Percentiles rank a stretch among this genome's conserved stretches.
Evolutionary conservation across 2,888 invertebrate genomes (phyloP).

Genomic region (Thalpophila matura): DNA sequence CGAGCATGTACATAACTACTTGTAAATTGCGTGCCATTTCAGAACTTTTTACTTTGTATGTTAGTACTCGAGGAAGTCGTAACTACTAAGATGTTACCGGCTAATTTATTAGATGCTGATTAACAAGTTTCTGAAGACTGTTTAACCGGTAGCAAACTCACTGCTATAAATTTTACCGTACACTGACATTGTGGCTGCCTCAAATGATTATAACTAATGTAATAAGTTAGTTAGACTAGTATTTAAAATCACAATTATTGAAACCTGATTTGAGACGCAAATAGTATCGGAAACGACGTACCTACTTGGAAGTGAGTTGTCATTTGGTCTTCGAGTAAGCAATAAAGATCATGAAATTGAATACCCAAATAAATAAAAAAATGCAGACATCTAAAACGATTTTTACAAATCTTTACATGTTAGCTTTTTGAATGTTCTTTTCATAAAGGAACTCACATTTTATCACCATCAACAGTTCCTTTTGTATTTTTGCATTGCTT

Average conservation of each 20-base stretch:
- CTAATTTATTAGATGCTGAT: slow-evolving; percentile 29
- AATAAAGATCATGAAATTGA: background rate
- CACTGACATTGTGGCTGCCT: background rate
- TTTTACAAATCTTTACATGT: background rate
- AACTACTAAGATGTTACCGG: slow-evolving; percentile 29
- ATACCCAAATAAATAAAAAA: background rate
- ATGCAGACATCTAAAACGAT: background rate
- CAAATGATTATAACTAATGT: slow-evolving; percentile 23
- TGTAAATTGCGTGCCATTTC: slow-evolving; percentile 38
- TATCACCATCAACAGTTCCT: background rate
- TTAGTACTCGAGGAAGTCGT: slow-evolving; percentile 34
- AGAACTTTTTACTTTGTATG: slow-evolving; percentile 43
- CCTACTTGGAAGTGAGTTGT: too few species aligned
- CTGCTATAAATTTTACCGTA: slow-evolving; percentile 8
- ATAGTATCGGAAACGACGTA: background rate
- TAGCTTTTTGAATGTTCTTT: background rate
- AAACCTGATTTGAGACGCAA: background rate
- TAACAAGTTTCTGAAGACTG: slow-evolving; percentile 13
- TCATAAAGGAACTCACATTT: background rate
- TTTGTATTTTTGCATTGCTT: too few species aligned
- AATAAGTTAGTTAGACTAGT: background rate
- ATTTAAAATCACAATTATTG: background rate
- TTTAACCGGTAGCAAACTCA: slow-evolving; percentile 13
- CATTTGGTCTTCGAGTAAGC: background rate
- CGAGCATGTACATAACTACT: slow-evolving; percentile 34